Base-by-base conservation (phyloP, 37 sponge, comb jelly and placozoan genomes). In the Tethya wilhelma region DNA sequence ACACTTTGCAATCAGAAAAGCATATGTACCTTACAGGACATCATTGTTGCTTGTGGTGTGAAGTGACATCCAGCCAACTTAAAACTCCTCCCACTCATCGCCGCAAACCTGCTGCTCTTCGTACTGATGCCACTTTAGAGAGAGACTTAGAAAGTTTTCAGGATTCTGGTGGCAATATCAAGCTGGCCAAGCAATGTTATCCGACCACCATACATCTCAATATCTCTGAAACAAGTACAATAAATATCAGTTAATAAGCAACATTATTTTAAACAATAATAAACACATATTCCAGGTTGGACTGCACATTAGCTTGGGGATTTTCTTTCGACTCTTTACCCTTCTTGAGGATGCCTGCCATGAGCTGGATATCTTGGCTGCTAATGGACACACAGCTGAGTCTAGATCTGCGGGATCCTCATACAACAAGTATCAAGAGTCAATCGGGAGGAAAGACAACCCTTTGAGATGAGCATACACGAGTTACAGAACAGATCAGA, bases 211-310 rank as follows among this genome's bases (percentile, higher is more conserved):
- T 59, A 28, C 30, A 20, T 84, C 20, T 32, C 55, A 14, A 53
- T 84, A 22, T 59, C 68, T 11, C 44, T 84, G 17, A 37, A 37
- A 40, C 76, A 84, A 44, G 73, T 73, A 66, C 17, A 30, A 8
- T 31, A 37, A 37, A 9, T 55, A 17, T 55, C 12, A 12, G 23
- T 39, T n/a, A n/a, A 17, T 12, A 25, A 30, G 1, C 6, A 33
- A 32, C 23, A 1, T 8, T 38, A 20, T 66, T 36, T 9, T 30
- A 37, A 3, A n/a, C n/a, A n/a, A n/a, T n/a, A n/a, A n/a, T n/a
- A n/a, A n/a, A n/a, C n/a, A n/a, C n/a, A n/a, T n/a, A n/a, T n/a
- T 46, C 8, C 60, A 84, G 85, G 77, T 84, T 20, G 85, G 77
- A 3, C 71, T 84, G 8, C 85, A 83, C 67, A 56, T 83, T 23